Conservation (phyloP, 2,113 vertebrate species). For the Otocyon megalotis region DNA sequence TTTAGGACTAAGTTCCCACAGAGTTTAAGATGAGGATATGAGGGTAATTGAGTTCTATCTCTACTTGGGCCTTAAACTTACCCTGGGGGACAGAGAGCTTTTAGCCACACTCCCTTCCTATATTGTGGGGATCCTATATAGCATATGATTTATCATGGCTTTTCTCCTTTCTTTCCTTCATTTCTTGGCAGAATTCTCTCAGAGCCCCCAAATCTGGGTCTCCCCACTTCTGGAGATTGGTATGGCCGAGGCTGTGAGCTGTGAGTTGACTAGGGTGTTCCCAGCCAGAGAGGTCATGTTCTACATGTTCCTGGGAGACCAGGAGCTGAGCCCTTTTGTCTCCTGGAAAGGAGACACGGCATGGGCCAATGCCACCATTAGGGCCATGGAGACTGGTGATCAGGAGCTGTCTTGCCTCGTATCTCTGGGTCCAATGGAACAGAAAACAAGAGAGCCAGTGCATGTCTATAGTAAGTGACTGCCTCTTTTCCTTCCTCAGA, state of each 20-base stretch:
- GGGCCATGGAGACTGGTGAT: slow-evolving; percentile 56
- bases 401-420: slow-evolving; percentile 69
- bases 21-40: background rate
- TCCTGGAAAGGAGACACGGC: slow-evolving; percentile 67
- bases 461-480: slow-evolving; percentile 65
- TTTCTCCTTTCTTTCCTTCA: background rate
- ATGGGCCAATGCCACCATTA: slow-evolving; percentile 58
- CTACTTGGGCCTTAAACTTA: slow-evolving; percentile 29
- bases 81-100: background rate
- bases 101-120: background rate
- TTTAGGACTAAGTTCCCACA: background rate
- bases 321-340: slow-evolving; percentile 61
- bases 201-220: slow-evolving; percentile 60
- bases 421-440: slow-evolving; percentile 70
- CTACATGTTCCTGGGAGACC: slow-evolving; percentile 66
- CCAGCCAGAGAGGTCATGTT: slow-evolving; percentile 67
- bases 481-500: background rate
- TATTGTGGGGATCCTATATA: background rate
- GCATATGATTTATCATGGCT: background rate
- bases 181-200: slow-evolving; percentile 73
- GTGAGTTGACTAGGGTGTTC: slow-evolving; percentile 59
- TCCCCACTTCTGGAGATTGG: slow-evolving; percentile 68
- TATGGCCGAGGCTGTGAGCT: slow-evolving; percentile 65
- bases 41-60: background rate
- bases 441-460: slow-evolving; percentile 60